phyloP scores from a whole-genome alignment of 2,797 vertebrate genomes.

The Bradypus variegatus region DNA sequence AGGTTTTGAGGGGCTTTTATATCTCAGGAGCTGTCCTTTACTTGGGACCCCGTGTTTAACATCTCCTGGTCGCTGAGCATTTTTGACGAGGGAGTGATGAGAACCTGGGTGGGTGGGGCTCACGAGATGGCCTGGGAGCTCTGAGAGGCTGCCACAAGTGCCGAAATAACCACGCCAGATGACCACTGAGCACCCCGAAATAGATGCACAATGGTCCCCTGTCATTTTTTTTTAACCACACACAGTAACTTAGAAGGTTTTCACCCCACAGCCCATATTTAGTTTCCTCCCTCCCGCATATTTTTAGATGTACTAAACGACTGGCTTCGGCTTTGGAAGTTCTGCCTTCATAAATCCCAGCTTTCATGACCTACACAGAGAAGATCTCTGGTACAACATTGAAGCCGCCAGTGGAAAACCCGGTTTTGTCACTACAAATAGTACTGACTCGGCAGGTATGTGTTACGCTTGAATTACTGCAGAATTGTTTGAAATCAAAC shows the following conservation, averaged over 20 bases:
- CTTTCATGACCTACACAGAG: neutral
- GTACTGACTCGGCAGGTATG: neutral
- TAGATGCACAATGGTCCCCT: neutral
- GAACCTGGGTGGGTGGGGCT: conserved; percentile 21
- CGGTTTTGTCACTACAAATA: neutral
- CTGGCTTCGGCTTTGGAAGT: neutral
- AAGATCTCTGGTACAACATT: neutral
- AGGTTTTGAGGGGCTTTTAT: neutral
- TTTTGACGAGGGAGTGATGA: neutral
- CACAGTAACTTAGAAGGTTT: neutral
- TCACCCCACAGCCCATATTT: neutral
- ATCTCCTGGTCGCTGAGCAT: neutral
- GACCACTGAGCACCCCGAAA: conserved; percentile 32
- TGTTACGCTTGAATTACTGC: neutral
- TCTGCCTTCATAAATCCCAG: neutral
- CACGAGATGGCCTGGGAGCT: neutral
- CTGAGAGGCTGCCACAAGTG: neutral
- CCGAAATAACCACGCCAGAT: neutral
- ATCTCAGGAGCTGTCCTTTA: conserved; percentile 19
- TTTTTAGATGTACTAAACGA: neutral
- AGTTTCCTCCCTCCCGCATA: neutral
- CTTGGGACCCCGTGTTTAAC: conserved; percentile 34
- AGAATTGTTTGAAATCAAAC: neutral
- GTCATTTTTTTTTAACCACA: conserved; percentile 42
- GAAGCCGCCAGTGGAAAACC: neutral